Conservation (phyloP, 2,888 invertebrate species). For the Odontothrips loti region DNA sequence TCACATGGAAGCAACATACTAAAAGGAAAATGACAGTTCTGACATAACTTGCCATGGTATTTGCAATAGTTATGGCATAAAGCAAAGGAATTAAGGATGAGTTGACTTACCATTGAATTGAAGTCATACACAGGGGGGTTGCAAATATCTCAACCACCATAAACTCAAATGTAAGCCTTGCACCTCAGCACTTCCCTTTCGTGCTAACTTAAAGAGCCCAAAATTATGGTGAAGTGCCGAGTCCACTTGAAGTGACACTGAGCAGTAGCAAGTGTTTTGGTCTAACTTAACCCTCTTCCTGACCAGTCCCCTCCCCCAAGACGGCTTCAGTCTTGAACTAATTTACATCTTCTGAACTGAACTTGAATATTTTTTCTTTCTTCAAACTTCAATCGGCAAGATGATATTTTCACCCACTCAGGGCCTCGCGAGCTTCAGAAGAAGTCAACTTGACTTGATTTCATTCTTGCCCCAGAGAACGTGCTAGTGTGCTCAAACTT, state of each 20-base stretch:
- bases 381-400: slow-evolving; percentile 22
- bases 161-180: slow-evolving; percentile 17
- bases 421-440: slow-evolving; percentile 12
- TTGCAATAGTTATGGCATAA: slow-evolving; percentile 13
- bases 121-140: background rate
- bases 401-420: slow-evolving; percentile 13
- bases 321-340: slow-evolving; percentile 22
- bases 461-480: slow-evolving; percentile 26
- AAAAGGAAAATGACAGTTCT: background rate
- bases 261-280: background rate
- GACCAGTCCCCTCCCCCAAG: background rate
- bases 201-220: background rate
- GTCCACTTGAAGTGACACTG: slow-evolving; percentile 8
- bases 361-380: slow-evolving; percentile 20
- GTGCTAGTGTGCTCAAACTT: slow-evolving; percentile 24
- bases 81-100: slow-evolving; percentile 22
- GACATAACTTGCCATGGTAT: slow-evolving; percentile 9
- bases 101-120: slow-evolving; percentile 17
- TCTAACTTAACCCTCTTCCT: slow-evolving; percentile 12
- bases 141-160: background rate
- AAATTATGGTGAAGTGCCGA: slow-evolving; percentile 14
- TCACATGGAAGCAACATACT: background rate
- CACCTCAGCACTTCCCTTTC: slow-evolving; percentile 10
- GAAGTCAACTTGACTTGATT: slow-evolving; percentile 25
- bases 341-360: slow-evolving; percentile 15